Evolutionary conservation across 1,140 invertebrate genomes (phyloP).

Genomic region (Heliconius nattereri): DNA sequence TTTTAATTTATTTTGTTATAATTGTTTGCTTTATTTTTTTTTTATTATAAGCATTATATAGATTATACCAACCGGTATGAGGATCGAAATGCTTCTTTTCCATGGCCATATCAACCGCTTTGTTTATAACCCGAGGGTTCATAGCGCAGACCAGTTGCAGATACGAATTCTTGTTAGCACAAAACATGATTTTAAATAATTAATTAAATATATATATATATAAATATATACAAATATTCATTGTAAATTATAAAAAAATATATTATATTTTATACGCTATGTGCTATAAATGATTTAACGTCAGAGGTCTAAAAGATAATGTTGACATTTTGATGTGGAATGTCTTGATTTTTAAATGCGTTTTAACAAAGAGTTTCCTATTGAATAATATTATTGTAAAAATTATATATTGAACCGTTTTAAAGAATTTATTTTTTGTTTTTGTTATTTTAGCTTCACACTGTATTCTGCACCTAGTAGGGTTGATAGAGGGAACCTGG

Average conservation of each 20-base stretch:
- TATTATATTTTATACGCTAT: neutral
- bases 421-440: too few species aligned
- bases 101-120: slow-evolving; percentile 69
- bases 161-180: slow-evolving; percentile 70
- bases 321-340: neutral
- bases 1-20: too few species aligned
- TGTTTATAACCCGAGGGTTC: slow-evolving; percentile 66
- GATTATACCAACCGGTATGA: slow-evolving; percentile 49
- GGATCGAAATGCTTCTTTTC: slow-evolving; percentile 50
- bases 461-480: too few species aligned
- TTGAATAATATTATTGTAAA: neutral
- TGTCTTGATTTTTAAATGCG: neutral
- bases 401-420: too few species aligned
- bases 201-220: neutral
- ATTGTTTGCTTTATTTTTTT: too few species aligned
- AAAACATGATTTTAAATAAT: slow-evolving; percentile 56
- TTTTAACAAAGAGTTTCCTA: neutral
- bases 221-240: slow-evolving; percentile 18
- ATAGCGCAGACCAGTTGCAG: slow-evolving; percentile 64
- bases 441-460: too few species aligned
- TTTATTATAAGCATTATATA: neutral
- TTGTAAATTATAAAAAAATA: slow-evolving; percentile 37
- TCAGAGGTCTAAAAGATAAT: neutral
- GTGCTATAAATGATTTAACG: slow-evolving; percentile 28
- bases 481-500: too few species aligned